Percentiles rank a stretch among this genome's conserved stretches.
Conservation (phyloP, 2,888 invertebrate species). For the Himalopsyche anomala region DNA sequence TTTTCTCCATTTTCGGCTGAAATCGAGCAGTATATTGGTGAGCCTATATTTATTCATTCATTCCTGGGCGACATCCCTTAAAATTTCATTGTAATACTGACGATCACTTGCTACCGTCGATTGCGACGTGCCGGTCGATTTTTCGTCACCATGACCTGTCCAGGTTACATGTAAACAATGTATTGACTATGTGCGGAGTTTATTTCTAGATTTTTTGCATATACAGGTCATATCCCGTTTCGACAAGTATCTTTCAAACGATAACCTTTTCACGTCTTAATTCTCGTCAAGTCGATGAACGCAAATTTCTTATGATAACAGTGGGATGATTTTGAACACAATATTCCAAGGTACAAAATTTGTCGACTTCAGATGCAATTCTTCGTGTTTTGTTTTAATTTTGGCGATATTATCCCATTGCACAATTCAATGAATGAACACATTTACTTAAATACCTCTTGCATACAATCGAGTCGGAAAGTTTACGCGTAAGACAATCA, state of each 20-base stretch:
- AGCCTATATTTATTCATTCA: constrained; percentile 26
- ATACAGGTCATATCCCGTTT: constrained; percentile 40
- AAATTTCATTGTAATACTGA: not conserved
- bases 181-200: constrained; percentile 32
- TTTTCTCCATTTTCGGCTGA: not conserved
- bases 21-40: not conserved
- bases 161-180: constrained; percentile 47
- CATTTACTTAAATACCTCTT: not conserved
- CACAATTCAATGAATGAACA: not conserved
- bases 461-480: not conserved
- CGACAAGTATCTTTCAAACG: constrained; percentile 27
- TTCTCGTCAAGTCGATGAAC: not conserved
- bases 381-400: not conserved
- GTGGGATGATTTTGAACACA: not conserved
- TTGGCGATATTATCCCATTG: not conserved
- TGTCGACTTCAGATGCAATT: not conserved
- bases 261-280: constrained; percentile 9
- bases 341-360: not conserved
- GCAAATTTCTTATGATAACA: not conserved
- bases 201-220: constrained; percentile 27
- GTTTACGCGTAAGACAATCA: not conserved
- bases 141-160: constrained; percentile 35
- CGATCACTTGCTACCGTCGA: constrained; percentile 17
- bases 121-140: constrained; percentile 44
- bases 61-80: not conserved